Evolutionary conservation across 2,113 vertebrate species (phyloP), one percentile per base, ranked within the genome.

Genomic region (Ginglymostoma cirratum): DNA sequence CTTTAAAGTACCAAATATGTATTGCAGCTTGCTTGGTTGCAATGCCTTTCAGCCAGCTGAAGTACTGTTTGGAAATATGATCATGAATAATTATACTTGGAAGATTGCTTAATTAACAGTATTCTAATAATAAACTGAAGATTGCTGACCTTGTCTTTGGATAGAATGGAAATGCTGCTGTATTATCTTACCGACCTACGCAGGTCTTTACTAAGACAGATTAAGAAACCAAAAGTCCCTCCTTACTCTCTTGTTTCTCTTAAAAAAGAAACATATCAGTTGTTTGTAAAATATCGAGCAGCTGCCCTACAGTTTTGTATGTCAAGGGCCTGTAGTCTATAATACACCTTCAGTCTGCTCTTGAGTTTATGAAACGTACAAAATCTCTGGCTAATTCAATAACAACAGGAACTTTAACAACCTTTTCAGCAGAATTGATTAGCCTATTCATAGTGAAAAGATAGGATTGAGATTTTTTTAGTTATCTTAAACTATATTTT

Each of bases 31-130:
- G 92, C 38, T 21, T 69, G n/a, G 92, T 94, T 24, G 65, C 45
- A 69, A 69, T 94, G 45, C 52, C 38, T 95, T 48, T 95, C 94
- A 95, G 94, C 67, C 94, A 95, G 94, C 94, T 95, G 94, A 95
- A 52, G 69, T 72, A 95, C 94, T 95, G 69, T 95, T 95, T 95
- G 69, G 94, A 95, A 95, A 95, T 95, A 95, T 52, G 94, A 95
- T 95, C 94, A 95, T 95, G 94, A 95, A 95, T 95, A 95, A 95
- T 95, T 95, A 95, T 95, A 72, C 94, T 95, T 95, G 94, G 67
- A 95, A 95, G 94, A 95, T 95, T 95, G 94, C 94, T 95, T 95
- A 95, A 95, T 95, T 95, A 95, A 95, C 94, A 95, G 69, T 95
- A 95, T 95, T 95, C 94, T 95, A 95, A 95, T 95, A 95, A 95